Evolutionary conservation across 1,140 invertebrate species (phyloP), one percentile per base, ranked within the genome.

Genomic region (Drosophila neocordata): DNA sequence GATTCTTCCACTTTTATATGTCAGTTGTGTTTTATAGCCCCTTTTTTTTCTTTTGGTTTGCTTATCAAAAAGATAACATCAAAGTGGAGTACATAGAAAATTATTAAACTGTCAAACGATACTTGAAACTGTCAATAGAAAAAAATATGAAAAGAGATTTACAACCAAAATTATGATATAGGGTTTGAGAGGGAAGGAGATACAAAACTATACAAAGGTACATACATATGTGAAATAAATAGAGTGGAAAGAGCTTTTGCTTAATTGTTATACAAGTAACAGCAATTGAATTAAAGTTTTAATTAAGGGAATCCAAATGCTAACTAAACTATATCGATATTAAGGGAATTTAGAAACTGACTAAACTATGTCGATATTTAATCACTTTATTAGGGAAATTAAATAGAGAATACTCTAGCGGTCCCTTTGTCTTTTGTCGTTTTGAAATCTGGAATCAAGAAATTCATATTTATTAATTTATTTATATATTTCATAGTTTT

Each of bases 41-140:
- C 8, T 4, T 27, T 55, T 34, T 31, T 55, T 11, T 31, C 34
- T 11, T 55, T 31, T 6, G 52, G 18, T 15, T 13, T 31, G 11
- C 57, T 59, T 59, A 59, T 59, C 57, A 63, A 18, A 15, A 8
- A 63, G 72, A 75, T 78, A 77, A 51, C 61, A 74, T 77, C 74
- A 66, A 66, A 70, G 41, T 41, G 55, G 56, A 35, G 62, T 64
- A 67, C 55, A 78, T 63, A 53, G 56, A 53, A 73, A 77, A 79
- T 79, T 73, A 77, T 79, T 79, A 79, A 79, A 77, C 69, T 77
- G 76, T 77, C 76, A 63, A 73, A 63, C 69, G 76, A 79, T 69
- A 77, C 76, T 79, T 59, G 69, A 77, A 22, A 13, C 41, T 77
- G 73, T 79, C 69, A 62, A 61, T 13, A 31, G 20, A 69, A 34